Conservation (phyloP, 2,797 vertebrate genomes). For the Okamejei kenojei region DNA sequence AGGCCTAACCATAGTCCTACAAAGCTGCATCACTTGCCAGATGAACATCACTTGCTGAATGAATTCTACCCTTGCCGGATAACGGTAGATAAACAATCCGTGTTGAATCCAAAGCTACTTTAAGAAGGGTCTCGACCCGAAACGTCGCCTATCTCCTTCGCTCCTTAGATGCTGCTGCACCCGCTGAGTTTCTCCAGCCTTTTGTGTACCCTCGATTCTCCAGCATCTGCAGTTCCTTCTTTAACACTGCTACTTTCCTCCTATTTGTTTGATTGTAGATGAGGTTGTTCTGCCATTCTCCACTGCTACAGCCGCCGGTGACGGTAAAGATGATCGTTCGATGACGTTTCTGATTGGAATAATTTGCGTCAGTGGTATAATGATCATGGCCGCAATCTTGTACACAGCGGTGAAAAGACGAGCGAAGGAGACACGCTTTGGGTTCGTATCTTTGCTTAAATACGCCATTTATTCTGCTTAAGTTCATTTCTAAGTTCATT, state of each 20-base stretch:
- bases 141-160: too few relatives aligned
- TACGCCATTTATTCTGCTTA: not conserved
- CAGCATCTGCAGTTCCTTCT: too few relatives aligned
- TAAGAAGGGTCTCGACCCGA: too few relatives aligned
- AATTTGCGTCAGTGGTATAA: not conserved
- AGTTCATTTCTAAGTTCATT: too few relatives aligned
- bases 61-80: not conserved
- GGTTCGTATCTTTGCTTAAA: constrained; percentile 1
- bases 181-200: too few relatives aligned
- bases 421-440: not conserved
- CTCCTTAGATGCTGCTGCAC: too few relatives aligned
- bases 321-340: not conserved
- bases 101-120: not conserved
- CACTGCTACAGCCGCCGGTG: not conserved
- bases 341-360: not conserved
- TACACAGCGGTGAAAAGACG: not conserved
- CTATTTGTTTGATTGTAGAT: not conserved
- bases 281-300: not conserved
- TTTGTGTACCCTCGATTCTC: too few relatives aligned
- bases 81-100: not conserved
- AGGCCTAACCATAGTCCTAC: too few relatives aligned
- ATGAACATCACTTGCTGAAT: too few relatives aligned
- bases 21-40: too few relatives aligned
- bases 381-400: not conserved
- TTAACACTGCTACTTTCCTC: not conserved